A percentile compares a stretch with the other conserved stretches of the same genome.
Evolutionary conservation across 2,888 invertebrate species (phyloP).

Genomic region (Thyatira batis): DNA sequence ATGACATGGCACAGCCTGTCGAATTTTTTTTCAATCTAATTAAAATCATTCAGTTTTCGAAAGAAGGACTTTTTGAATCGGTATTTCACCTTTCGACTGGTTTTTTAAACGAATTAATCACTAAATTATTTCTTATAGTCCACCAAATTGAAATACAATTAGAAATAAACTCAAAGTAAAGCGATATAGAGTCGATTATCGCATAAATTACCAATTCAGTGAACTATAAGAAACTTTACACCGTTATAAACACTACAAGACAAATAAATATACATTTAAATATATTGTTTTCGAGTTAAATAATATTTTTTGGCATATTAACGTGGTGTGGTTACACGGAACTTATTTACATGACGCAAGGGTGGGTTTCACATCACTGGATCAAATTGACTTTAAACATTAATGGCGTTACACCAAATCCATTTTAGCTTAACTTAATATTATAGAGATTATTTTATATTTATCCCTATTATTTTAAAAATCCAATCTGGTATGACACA

Average conservation of each 20-base stretch:
- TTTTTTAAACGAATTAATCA: constrained; percentile 27
- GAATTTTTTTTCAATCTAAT: constrained; percentile 29
- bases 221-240: neutral
- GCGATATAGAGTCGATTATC: no score
- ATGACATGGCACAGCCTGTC: constrained; percentile 65
- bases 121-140: neutral
- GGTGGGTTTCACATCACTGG: constrained; percentile 38
- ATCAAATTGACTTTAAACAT: neutral
- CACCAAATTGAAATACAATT: neutral
- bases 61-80: constrained; percentile 37
- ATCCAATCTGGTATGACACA: no score
- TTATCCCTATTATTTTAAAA: neutral
- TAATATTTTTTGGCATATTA: constrained; percentile 64
- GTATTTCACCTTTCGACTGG: constrained; percentile 74
- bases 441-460: neutral
- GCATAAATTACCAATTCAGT: no score
- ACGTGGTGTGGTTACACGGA: constrained; percentile 47
- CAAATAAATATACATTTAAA: constrained; percentile 32
- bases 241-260: neutral
- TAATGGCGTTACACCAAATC: neutral
- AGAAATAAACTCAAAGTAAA: no score
- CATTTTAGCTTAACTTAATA: neutral
- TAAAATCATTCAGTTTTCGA: constrained; percentile 21
- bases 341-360: constrained; percentile 52
- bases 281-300: constrained; percentile 49